Percentiles rank a stretch among this genome's conserved stretches.
Conservation (phyloP, 1,140 invertebrate species). For the Zaprionus lachaisei region DNA sequence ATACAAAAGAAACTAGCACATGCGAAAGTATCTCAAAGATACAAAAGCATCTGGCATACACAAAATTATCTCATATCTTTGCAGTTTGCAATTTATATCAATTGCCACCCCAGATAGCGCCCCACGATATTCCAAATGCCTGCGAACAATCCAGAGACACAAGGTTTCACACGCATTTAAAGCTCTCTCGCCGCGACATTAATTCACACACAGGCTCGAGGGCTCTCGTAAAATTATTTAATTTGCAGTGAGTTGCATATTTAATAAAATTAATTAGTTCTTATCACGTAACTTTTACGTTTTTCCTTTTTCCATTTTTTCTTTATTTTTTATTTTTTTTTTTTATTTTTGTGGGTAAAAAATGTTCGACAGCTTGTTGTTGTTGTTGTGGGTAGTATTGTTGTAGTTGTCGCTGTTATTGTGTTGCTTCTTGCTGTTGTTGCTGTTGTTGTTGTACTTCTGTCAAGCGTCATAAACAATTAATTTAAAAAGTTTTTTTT, state of each 20-base stretch:
- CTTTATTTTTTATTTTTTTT: background rate
- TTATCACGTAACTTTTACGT: background rate
- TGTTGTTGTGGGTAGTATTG: background rate
- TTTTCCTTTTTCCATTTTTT: background rate
- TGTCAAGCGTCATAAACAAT: conserved; percentile 42
- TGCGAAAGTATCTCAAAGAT: too few species aligned
- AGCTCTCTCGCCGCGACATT: background rate
- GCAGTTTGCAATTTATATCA: background rate
- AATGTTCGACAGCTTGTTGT: background rate
- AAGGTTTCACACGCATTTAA: background rate
- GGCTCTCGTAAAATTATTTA: background rate
- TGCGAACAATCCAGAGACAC: background rate
- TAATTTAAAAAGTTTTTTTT: conserved; percentile 31
- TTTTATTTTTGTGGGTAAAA: background rate
- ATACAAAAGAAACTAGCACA: too few species aligned
- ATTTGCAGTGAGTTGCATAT: conserved; percentile 2
- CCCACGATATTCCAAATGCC: background rate
- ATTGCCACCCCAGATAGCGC: too few species aligned
- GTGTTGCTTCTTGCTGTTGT: background rate
- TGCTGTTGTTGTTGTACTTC: conserved; percentile 13
- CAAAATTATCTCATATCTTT: background rate
- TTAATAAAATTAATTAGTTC: conserved; percentile 14
- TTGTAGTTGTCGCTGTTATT: background rate
- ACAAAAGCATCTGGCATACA: too few species aligned
- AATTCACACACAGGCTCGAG: background rate